Conservation (phyloP, 1,140 invertebrate genomes). For the Drosophila kanapiae region DNA sequence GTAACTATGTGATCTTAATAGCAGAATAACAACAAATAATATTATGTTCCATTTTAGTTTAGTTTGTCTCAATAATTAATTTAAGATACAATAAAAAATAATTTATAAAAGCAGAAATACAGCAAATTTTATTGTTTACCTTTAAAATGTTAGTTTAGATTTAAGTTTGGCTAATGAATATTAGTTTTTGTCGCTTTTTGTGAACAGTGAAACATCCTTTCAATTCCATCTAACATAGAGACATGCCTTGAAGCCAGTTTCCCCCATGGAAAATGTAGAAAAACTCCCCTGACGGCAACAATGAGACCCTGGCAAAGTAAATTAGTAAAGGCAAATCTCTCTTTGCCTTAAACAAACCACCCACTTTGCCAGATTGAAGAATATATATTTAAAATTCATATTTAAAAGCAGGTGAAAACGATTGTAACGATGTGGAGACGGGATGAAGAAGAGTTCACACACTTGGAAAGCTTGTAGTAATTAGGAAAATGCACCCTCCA, state of each 20-base stretch:
- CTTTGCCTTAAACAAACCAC: background rate
- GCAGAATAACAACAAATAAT: no score
- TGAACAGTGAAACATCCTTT: conserved; percentile 15
- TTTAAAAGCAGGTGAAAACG: conserved; percentile 53
- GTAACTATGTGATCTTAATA: no score
- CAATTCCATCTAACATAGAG: conserved; percentile 9
- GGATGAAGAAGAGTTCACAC: background rate
- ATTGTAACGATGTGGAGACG: conserved; percentile 32
- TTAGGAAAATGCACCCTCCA: background rate
- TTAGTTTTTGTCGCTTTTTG: background rate
- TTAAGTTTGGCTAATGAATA: conserved; percentile 3
- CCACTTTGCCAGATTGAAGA: no score
- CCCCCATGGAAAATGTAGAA: background rate
- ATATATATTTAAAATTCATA: conserved; percentile 28
- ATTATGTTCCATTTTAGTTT: no score
- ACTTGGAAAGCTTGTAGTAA: background rate
- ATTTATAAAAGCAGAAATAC: no score
- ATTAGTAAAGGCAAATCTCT: conserved; percentile 26
- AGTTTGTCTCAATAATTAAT: no score
- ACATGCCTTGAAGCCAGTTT: background rate
- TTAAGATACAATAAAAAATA: no score
- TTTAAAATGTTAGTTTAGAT: no score
- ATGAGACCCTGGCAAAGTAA: conserved; percentile 2
- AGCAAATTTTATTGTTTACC: no score
- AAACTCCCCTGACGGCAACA: background rate